These are phyloP conservation scores for Potamilus streckersoni DNA, from an alignment of 1,140 invertebrate genomes.

Conservation along the genomic window DNA sequence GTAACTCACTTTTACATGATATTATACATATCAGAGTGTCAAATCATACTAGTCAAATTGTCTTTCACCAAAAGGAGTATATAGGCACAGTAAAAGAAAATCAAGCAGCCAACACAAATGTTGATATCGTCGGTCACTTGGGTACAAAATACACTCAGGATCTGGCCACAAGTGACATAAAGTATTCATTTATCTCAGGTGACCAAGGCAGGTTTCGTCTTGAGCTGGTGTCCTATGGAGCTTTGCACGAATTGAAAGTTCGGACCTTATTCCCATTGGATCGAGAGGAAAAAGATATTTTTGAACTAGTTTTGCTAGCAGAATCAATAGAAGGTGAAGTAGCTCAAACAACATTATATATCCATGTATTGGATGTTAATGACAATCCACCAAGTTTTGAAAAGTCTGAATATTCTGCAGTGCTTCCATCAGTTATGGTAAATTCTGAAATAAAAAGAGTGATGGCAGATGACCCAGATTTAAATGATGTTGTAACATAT, in stretches of 20 bases:
- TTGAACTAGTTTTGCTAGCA: slow-evolving; percentile 13
- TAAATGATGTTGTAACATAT: slow-evolving; percentile 21
- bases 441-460: slow-evolving; percentile 11
- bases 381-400: slow-evolving; percentile 22
- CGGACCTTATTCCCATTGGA: slow-evolving; percentile 13
- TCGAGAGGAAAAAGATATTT: slow-evolving; percentile 17
- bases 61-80: slow-evolving; percentile 25
- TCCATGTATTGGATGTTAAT: slow-evolving; percentile 25
- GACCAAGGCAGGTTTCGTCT: slow-evolving; percentile 1
- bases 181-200: neutral
- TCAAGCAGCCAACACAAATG: slow-evolving; percentile 4
- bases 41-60: slow-evolving; percentile 6
- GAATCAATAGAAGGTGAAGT: slow-evolving; percentile 4
- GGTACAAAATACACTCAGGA: slow-evolving; percentile 2
- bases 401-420: neutral
- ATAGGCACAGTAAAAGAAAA: slow-evolving; percentile 20
- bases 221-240: slow-evolving; percentile 7
- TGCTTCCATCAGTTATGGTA: slow-evolving; percentile 10
- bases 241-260: slow-evolving; percentile 11
- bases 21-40: slow-evolving; percentile 13
- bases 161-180: slow-evolving; percentile 13
- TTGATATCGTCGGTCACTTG: slow-evolving; percentile 21
- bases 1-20: slow-evolving; percentile 2
- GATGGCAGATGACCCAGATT: slow-evolving; percentile 14
- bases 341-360: slow-evolving; percentile 5